Percentiles rank a stretch among this genome's conserved stretches.
phyloP scores from a whole-genome alignment of 2,113 vertebrate species.

The Cercocebus atys region DNA sequence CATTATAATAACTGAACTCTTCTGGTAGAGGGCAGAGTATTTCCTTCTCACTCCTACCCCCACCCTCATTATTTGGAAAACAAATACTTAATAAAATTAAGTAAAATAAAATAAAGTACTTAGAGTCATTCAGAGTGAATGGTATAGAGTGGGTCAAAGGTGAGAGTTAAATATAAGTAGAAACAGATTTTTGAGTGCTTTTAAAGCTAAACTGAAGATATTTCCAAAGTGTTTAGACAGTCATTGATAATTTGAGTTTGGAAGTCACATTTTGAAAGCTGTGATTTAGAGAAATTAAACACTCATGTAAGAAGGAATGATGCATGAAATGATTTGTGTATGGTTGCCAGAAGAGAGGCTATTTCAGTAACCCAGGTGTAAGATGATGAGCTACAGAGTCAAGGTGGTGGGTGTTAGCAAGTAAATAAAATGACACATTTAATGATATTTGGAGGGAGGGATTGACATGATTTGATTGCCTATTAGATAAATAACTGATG shows the following conservation, averaged over 20 bases:
- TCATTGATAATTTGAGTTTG: conserved; percentile 57
- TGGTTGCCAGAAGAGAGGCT: conserved; percentile 57
- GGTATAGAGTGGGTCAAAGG: neutral
- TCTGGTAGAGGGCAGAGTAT: neutral
- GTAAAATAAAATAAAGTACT: neutral
- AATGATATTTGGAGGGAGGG: conserved; percentile 19
- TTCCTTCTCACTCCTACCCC: neutral
- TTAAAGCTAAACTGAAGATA: neutral
- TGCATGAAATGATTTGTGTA: conserved; percentile 66
- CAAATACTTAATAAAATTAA: neutral
- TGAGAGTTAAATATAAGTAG: neutral
- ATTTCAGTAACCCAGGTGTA: conserved; percentile 78
- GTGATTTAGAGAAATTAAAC: conserved; percentile 72
- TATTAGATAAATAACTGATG: conserved; percentile 14
- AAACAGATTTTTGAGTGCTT: neutral
- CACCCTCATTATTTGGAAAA: neutral
- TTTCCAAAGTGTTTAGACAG: neutral
- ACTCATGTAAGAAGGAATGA: conserved; percentile 62
- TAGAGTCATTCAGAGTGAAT: neutral
- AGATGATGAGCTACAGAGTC: conserved; percentile 49
- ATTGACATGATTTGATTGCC: conserved; percentile 55
- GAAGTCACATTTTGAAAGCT: conserved; percentile 56
- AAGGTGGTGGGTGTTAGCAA: conserved; percentile 22
- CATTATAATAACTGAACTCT: neutral
- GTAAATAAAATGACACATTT: conserved; percentile 65